Evolutionary conservation across 1,140 invertebrate species (phyloP).

Genomic region (Drosophila littoralis): DNA sequence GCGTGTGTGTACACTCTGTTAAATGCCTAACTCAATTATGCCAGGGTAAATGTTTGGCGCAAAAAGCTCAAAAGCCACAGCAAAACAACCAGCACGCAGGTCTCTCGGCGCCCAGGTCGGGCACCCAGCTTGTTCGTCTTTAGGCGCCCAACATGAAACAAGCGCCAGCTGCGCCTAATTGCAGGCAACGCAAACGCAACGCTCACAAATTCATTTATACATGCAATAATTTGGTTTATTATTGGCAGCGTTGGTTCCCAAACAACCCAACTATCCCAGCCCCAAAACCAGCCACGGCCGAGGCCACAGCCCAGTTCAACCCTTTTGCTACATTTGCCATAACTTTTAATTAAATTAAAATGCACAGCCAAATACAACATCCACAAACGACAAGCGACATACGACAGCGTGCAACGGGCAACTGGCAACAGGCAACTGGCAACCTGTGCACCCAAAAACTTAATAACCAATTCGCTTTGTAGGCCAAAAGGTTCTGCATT

Average conservation of each 20-base stretch:
- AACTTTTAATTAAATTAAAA: slow-evolving; percentile 83
- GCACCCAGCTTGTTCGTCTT: not conserved
- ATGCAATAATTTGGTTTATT: slow-evolving; percentile 83
- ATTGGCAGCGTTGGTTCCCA: slow-evolving; percentile 55
- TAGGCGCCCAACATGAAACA: slow-evolving; percentile 3
- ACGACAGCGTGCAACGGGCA: not conserved
- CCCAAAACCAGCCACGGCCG: not conserved
- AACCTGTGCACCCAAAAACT: slow-evolving; percentile 48
- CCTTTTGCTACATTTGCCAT: slow-evolving; percentile 74
- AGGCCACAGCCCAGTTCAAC: not conserved
- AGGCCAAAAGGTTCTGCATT: slow-evolving; percentile 48
- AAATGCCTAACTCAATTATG: slow-evolving; percentile 80
- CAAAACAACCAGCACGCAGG: slow-evolving; percentile 53
- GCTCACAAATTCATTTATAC: slow-evolving; percentile 78
- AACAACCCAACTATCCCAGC: slow-evolving; percentile 14
- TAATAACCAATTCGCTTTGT: slow-evolving; percentile 82
- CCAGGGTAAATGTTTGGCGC: slow-evolving; percentile 71
- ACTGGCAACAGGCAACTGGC: slow-evolving; percentile 3
- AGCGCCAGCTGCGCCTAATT: slow-evolving; percentile 76
- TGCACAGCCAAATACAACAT: slow-evolving; percentile 71
- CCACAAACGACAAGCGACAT: slow-evolving; percentile 11
- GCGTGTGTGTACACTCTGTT: slow-evolving; percentile 29
- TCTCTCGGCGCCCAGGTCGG: not conserved
- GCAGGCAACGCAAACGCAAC: slow-evolving; percentile 61
- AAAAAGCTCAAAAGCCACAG: slow-evolving; percentile 75